Base-by-base conservation (phyloP, 1,140 invertebrate species). In the Drosophila quadrilineata region DNA sequence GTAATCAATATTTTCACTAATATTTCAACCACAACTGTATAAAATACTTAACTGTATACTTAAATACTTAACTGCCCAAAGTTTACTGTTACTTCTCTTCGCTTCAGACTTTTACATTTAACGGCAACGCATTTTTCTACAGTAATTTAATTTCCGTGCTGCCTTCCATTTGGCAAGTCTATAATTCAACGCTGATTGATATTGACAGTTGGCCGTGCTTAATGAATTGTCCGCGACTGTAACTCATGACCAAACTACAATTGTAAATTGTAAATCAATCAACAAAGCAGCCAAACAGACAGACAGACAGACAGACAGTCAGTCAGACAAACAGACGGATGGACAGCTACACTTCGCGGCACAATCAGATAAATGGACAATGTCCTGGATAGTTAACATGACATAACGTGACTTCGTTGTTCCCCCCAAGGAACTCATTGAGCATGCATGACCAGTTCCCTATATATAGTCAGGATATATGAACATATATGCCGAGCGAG, bases 201-300 rank as follows among this genome's bases (percentile, higher is more conserved):
- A 24, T 52, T 43, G 16, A 58, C 21, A 43, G 26, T 35, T 57
- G 17, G 8, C 36, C 17, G 56, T 35, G 24, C 26, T 31, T 38
- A 63, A 64, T 57, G 16, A 57, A 49, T 48, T 64, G 22, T 19
- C 21, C 33, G 19, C 10, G 29, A 21, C n/a, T 6, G 49, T 62
- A 66, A 80, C 74, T 74, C 75, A 74, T 67, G 71, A 38, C 38
- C 40, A 16, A 54, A 31, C 36, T 35, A 28, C 31, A 21, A 40
- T 38, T 26, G 26, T 22, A 54, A 80, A 80, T 71, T 80, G 71
- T 79, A 80, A 79, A 79, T 79, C 75, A 79, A 80, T 79, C 75
- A 75, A 60, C 36, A 67, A 67, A 62, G 17, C 62, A 45, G 33
- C 29, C 43, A 60, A 33, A 38, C 28, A 31, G 45, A 52, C 35